Evolutionary conservation across 2,797 vertebrate genomes (phyloP).

Genomic region (Miichthys miiuy): DNA sequence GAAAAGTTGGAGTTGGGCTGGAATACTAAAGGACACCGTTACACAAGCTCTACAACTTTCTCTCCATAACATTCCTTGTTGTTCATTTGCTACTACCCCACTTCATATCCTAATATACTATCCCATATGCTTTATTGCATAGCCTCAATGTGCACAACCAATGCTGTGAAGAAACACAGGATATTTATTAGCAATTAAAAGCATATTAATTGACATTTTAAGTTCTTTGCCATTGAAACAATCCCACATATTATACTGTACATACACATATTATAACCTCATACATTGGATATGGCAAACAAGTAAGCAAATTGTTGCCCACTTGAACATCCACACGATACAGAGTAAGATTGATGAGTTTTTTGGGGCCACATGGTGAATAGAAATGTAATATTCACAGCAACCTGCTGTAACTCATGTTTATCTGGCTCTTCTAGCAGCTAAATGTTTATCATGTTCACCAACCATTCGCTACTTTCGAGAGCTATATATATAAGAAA

Average conservation of each 20-base stretch:
- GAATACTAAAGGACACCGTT: too few relatives aligned
- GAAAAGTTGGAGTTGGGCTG: too few relatives aligned
- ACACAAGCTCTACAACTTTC: not conserved
- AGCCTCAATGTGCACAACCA: not conserved
- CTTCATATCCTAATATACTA: not conserved
- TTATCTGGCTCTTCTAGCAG: not conserved
- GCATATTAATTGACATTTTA: not conserved
- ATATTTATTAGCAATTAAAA: not conserved
- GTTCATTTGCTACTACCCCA: not conserved
- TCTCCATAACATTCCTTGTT: not conserved
- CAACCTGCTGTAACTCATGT: not conserved
- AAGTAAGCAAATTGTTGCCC: too few relatives aligned
- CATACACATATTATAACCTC: not conserved
- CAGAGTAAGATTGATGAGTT: not conserved
- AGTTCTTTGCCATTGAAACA: too few relatives aligned
- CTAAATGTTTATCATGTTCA: not conserved
- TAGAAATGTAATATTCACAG: not conserved
- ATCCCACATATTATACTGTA: too few relatives aligned
- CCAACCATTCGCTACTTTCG: not conserved
- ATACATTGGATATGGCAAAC: not conserved
- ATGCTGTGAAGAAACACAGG: not conserved
- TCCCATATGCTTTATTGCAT: not conserved
- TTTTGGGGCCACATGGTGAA: not conserved
- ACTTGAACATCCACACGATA: not conserved
- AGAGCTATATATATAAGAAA: not conserved